These are phyloP conservation scores for Tapirus indicus DNA, from an alignment of 2,797 vertebrate species.

Conservation along the genomic window DNA sequence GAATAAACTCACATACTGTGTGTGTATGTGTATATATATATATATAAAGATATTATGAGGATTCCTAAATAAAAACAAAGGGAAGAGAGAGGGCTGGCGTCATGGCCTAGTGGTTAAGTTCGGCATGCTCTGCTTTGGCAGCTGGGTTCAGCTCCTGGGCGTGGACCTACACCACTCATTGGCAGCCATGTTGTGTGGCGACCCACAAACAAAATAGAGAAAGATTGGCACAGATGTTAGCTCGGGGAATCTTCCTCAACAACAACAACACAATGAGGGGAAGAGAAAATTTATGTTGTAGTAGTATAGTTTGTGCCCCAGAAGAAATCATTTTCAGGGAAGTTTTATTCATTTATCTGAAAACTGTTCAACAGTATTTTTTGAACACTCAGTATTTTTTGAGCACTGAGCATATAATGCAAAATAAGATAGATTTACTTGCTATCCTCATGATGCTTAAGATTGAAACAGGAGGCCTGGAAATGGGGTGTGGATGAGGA, in stretches of 20 bases:
- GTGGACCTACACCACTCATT: too few relatives aligned
- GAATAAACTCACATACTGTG: background rate
- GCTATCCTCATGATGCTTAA: background rate
- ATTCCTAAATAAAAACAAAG: slow-evolving; percentile 18
- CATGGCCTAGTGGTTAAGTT: too few relatives aligned
- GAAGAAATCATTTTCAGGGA: background rate
- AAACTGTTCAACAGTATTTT: slow-evolving; percentile 2
- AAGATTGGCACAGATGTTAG: too few relatives aligned
- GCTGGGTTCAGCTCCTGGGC: too few relatives aligned
- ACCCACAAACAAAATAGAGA: too few relatives aligned
- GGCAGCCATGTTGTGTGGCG: too few relatives aligned
- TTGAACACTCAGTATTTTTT: background rate
- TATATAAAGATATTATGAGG: background rate
- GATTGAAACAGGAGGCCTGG: background rate
- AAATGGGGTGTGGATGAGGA: background rate
- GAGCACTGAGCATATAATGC: background rate
- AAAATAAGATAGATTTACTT: background rate
- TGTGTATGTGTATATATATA: too few relatives aligned
- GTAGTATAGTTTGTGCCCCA: background rate
- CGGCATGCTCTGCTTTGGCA: too few relatives aligned
- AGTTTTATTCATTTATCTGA: slow-evolving; percentile 54
- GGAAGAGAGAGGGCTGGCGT: background rate
- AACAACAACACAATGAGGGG: background rate
- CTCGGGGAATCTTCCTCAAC: too few relatives aligned
- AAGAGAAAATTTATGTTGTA: background rate